Evolutionary conservation across 2,113 vertebrate genomes (phyloP).

Genomic region (Nesoenas mayeri): DNA sequence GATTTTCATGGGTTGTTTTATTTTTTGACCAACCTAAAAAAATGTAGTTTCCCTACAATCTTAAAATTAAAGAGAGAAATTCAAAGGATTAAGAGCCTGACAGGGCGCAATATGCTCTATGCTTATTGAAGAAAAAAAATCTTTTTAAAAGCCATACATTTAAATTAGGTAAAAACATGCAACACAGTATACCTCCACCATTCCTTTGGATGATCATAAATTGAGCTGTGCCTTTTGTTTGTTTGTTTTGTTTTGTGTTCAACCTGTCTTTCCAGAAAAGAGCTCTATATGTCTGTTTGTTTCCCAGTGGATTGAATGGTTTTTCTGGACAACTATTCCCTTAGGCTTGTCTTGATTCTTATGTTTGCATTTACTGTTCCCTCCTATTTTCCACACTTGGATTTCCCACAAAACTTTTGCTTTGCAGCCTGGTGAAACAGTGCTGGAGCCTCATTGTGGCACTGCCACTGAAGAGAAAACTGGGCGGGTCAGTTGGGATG

Average conservation of each 20-base stretch:
- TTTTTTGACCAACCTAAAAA: not conserved
- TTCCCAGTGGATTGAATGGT: not conserved
- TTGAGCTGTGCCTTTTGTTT: not conserved
- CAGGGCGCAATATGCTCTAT: not conserved
- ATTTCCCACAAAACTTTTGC: fast-evolving
- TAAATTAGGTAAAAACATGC: not conserved
- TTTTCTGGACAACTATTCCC: not conserved
- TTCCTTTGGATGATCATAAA: not conserved
- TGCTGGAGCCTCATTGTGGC: not conserved
- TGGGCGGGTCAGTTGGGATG: fast-evolving
- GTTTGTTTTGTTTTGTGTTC: not conserved
- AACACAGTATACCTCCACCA: not conserved
- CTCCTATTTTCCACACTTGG: not conserved
- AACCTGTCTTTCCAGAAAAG: not conserved
- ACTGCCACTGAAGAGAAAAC: not conserved
- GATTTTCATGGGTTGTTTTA: not conserved
- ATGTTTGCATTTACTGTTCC: not conserved
- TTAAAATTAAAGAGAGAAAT: not conserved
- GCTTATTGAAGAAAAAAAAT: not conserved
- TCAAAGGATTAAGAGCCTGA: not conserved
- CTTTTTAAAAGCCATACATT: not conserved
- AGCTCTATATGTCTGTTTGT: not conserved
- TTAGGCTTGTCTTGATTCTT: not conserved
- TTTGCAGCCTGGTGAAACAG: not conserved
- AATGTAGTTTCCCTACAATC: not conserved